Base-by-base conservation (phyloP, 2,113 vertebrate genomes). In the Heliornis fulica region DNA sequence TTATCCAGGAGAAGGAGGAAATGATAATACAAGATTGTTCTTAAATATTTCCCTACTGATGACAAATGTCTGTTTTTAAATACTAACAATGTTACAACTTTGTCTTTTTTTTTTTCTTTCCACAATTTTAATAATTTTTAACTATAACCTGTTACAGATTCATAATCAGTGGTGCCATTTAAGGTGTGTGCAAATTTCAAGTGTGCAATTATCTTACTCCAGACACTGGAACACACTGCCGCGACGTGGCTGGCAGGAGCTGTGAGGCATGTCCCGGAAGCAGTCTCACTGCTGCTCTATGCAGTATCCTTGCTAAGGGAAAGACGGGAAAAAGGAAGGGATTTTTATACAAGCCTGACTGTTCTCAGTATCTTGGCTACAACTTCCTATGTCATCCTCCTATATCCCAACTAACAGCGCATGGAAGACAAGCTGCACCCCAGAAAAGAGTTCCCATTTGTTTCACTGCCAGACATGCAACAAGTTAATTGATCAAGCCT, bases 391-490 rank as follows among this genome's bases (percentile, higher is more conserved):
- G 18, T 41, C 66, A 85, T 25, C 10, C 36, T 51, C 51, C 65
- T 68, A 38, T 20, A 32, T 45, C 28, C 38, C 75, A 46, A 21
- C 34, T 41, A 74, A 54, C 17, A 41, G 29, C 0, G 0, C 13
- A 28, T 0, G 25, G 31, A 85, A 69, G 41, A 70, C 28, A 50
- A 91, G 54, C 45, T 45, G 66, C 19, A 79, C 15, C 36, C 60
- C 34, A 41, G 57, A 45, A n/a, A 89, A 48, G 41, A 23, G 38
- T 21, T 14, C 8, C 22, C 45, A 32, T 45, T 56, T 90, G 79
- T 68, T 91, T 76, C 4, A 1, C 40, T 40, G 61, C 26, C 51
- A 74, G 54, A 38, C 51, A n/a, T 0, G 6, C 0, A 0, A 76
- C 59, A 63, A 59, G 50, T 6, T 50, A 28, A n/a, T 40, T 1